These are phyloP conservation scores for Typhlichthys eigenmanni DNA, from an alignment of 2,797 vertebrate genomes.

Conservation along the genomic window DNA sequence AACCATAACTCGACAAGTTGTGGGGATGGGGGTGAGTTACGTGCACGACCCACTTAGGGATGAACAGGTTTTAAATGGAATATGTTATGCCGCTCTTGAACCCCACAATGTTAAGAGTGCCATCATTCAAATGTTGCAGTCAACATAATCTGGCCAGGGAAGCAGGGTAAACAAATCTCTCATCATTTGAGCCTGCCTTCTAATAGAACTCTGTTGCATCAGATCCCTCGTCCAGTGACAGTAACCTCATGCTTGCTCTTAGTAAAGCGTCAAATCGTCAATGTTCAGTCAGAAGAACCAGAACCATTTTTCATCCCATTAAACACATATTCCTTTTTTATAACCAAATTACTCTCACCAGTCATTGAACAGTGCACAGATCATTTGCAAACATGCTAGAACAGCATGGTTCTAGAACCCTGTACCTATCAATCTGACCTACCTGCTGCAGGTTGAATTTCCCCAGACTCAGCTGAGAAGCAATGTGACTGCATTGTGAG, in stretches of 20 bases:
- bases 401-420: neutral
- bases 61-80: too few relatives aligned
- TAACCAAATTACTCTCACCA: too few relatives aligned
- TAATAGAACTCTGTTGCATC: neutral
- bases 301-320: too few relatives aligned
- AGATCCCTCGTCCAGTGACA: neutral
- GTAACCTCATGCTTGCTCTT: neutral
- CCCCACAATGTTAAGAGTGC: neutral
- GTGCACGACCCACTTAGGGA: too few relatives aligned
- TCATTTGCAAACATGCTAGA: neutral
- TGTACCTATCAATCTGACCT: slow-evolving; percentile 22
- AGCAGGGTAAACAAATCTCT: neutral
- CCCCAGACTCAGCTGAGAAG: slow-evolving; percentile 16
- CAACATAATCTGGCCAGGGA: neutral
- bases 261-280: neutral
- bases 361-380: neutral
- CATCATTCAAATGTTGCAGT: neutral
- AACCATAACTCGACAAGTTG: too few relatives aligned
- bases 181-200: neutral
- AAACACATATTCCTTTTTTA: too few relatives aligned
- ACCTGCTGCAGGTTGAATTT: slow-evolving; percentile 37
- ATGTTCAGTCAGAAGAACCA: neutral
- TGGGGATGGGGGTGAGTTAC: too few relatives aligned
- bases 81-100: neutral
- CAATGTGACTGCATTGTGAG: slow-evolving; percentile 49